Base-by-base conservation (phyloP, 2,797 vertebrate species). In the Ibycter americanus region DNA sequence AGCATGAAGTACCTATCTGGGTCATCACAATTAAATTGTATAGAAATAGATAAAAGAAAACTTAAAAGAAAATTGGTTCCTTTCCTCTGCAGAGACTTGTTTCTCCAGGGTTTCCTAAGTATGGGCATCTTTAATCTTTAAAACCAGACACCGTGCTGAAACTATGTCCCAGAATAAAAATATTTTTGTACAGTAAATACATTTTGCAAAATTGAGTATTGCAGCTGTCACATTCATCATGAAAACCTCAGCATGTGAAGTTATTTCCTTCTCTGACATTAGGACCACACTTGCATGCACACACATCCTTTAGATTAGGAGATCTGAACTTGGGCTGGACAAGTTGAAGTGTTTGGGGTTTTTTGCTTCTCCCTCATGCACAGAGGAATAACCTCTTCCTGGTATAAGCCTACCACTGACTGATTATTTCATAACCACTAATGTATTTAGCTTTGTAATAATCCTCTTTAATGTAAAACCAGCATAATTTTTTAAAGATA, bases 21-120 rank as follows among this genome's bases (percentile, higher is more conserved):
- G 97, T 97, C 96, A 96, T 89, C 94, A 96, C 88, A 96, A 97
- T 97, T 97, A 97, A 94, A 96, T 83, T 89, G 92, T 96, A 90
- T 96, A 90, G 95, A 90, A 94, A 96, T 87, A 96, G 93, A 97
- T 96, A 96, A 96, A 97, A 97, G 92, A 92, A 96, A 97, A 96
- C 86, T 90, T 96, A 92, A 94, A 96, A 97, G 91, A 95, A 96
- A 82, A 94, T 96, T 86, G 47, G n/a, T 82, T 96, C 86, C 49
- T 85, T 94, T 95, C 68, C 83, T 97, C 94, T 97, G 62, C 67
- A 76, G 96, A 96, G 94, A 89, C 62, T 96, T 88, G 68, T 87
- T 96, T 82, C 96, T 96, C 84, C 74, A 95, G 92, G 82, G 80
- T 87, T 96, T 96, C 82, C 59, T 91, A 85, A 89, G 85, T 63